Evolutionary conservation across 2,113 vertebrate genomes (phyloP), one percentile per base, ranked within the genome.

Genomic region (Ophiodon elongatus): DNA sequence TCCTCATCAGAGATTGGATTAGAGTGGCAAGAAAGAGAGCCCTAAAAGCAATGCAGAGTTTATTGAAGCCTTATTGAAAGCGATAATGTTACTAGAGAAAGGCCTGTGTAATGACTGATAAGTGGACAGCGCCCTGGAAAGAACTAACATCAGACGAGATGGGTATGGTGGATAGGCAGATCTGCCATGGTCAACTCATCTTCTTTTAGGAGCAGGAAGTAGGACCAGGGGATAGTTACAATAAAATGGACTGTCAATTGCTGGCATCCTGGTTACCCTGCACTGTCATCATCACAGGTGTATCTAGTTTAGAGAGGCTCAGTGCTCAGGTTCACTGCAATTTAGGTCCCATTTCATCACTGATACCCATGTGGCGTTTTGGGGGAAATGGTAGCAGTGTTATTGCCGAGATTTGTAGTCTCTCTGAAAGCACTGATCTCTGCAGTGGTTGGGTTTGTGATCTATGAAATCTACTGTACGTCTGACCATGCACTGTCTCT

Each of bases 1-100:
- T 92, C 85, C 88, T 88, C 84, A 90, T 94, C 88, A 86, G 59
- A 94, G 90, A 95, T 95, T 94, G 89, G 92, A 95, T 96, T 95
- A 95, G 84, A 92, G 92, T 86, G 85, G 92, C 87, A 83, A 87
- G 87, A 94, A 92, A 92, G 90, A 91, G 87, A 92, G 80, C 83
- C 90, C 87, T 93, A 93, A 94, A 95, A 94, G 93, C 92, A 66
- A 93, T 89, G 91, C 72, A 52, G 88, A 91, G 87, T 94, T 94
- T 93, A 94, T 92, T 92, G 93, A 91, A 91, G 92, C 90, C 93
- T 94, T 94, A 94, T 95, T 94, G 92, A 89, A 93, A 95, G 94
- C 65, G 90, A 95, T 95, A 93, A 95, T 95, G 92, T 95, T 94
- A 93, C 91, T 82, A 88, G 76, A 88, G 89, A 94, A 86, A 88